Base-by-base conservation (phyloP, 1,140 invertebrate genomes). In the Dryas iulia region DNA sequence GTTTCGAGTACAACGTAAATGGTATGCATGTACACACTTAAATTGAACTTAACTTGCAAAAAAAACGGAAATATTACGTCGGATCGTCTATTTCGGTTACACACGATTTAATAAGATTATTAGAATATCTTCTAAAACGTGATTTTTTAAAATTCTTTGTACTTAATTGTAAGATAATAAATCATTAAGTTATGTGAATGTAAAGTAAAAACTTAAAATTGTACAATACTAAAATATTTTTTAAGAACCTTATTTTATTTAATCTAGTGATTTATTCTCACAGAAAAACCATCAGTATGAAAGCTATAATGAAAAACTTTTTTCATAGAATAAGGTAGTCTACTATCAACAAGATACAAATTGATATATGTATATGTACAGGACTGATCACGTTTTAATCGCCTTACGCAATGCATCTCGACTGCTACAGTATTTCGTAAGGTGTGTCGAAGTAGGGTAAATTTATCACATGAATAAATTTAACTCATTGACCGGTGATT, bases 401-500 rank as follows among this genome's bases (percentile, higher is more conserved):
- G 18, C n/a, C 39, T 66, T 60, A 52, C 53, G 66, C 47, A 68
- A 68, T 53, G 26, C 56, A 14, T 35, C 58, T 61, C 33, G 56
- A 56, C 59, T 61, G 66, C 24, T 59, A 30, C 47, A 47, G 7
- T 23, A 60, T 67, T 53, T 61, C 35, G 69, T 52, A 71, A 71
- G 21, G 59, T 57, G 59, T 69, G 53, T 67, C 35, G 53, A 74
- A 69, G 58, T 74, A 69, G 73, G 62, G 66, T 72, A 56, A 66
- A 68, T 67, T 66, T 66, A 63, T 66, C 60, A 64, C 60, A 21
- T 63, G 47, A 53, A 63, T 54, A 63, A 53, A 24, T 54, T 28
- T 1, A 35, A 61, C 39, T 39, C 18, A 39, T 47, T 14, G 35
- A 47, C 24, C 59, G 18, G 39, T 47, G 21, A 18, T 47, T 21